These are phyloP conservation scores for Thunnus thynnus DNA, from an alignment of 2,113 vertebrate species.

Conservation along the genomic window DNA sequence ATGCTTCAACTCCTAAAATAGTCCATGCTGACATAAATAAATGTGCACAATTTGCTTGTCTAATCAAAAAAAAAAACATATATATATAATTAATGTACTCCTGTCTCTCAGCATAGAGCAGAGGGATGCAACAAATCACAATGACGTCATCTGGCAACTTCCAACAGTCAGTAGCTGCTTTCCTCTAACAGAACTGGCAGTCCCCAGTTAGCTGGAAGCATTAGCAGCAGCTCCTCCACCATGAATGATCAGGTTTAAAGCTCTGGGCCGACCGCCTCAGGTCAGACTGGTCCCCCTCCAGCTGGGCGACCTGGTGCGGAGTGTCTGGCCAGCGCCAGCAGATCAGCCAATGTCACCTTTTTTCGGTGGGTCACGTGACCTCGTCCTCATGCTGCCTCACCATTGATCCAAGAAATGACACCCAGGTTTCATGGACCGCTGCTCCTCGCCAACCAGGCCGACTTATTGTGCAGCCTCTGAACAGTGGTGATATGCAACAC, in stretches of 20 bases:
- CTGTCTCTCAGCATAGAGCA: conserved; percentile 13
- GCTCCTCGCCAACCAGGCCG: conserved; percentile 35
- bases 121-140: conserved; percentile 18
- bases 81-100: too few species aligned
- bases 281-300: conserved; percentile 45
- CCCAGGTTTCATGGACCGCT: conserved; percentile 33
- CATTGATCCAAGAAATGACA: conserved; percentile 52
- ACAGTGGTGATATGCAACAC: conserved; percentile 51
- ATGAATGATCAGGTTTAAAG: conserved; percentile 7
- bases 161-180: conserved; percentile 10
- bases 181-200: conserved; percentile 32
- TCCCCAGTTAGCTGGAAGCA: conserved; percentile 48
- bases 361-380: conserved; percentile 43
- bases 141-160: conserved; percentile 53
- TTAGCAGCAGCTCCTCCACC: conserved; percentile 26
- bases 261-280: conserved; percentile 18
- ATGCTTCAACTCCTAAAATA: too few species aligned
- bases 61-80: too few species aligned
- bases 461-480: background rate
- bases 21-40: too few species aligned
- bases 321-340: conserved; percentile 29
- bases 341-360: conserved; percentile 68
- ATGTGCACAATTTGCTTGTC: too few species aligned
- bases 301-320: conserved; percentile 52
- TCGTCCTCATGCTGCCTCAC: conserved; percentile 26